Conservation (phyloP, 2,888 invertebrate genomes). For the Drosophila histrio region DNA sequence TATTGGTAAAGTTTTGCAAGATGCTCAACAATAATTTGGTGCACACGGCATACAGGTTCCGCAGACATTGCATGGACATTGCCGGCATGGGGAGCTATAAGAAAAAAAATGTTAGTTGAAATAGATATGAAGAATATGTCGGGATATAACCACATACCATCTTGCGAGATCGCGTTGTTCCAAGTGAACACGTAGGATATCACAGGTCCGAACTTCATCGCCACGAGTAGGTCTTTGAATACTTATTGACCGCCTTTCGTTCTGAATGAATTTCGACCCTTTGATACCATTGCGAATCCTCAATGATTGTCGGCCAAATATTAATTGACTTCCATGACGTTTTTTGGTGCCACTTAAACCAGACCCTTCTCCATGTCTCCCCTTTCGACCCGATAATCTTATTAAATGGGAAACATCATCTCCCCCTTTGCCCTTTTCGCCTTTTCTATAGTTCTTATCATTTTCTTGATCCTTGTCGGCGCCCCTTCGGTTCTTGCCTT, state of each 20-base stretch:
- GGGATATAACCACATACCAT: constrained; percentile 30
- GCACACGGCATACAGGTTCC: constrained; percentile 21
- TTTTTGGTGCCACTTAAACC: background rate
- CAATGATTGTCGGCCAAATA: background rate
- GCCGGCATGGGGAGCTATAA: constrained; percentile 15
- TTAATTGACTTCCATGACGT: background rate
- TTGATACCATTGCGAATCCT: constrained; percentile 14
- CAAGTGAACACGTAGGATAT: constrained; percentile 72
- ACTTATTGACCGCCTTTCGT: background rate
- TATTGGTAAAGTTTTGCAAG: background rate
- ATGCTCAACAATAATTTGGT: constrained; percentile 8
- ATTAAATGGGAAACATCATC: background rate
- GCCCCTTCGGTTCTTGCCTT: background rate
- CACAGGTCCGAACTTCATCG: constrained; percentile 68
- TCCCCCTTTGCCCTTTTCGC: background rate
- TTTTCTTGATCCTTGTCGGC: background rate
- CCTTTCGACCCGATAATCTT: background rate
- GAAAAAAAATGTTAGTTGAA: background rate
- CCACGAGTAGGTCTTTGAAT: constrained; percentile 38
- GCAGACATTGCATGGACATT: background rate
- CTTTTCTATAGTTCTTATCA: background rate
- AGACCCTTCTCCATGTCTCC: background rate
- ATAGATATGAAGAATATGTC: background rate
- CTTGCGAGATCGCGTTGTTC: constrained; percentile 64
- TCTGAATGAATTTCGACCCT: constrained; percentile 21